Evolutionary conservation across 2,888 invertebrate genomes (phyloP).

Genomic region (Notodonta ziczac): DNA sequence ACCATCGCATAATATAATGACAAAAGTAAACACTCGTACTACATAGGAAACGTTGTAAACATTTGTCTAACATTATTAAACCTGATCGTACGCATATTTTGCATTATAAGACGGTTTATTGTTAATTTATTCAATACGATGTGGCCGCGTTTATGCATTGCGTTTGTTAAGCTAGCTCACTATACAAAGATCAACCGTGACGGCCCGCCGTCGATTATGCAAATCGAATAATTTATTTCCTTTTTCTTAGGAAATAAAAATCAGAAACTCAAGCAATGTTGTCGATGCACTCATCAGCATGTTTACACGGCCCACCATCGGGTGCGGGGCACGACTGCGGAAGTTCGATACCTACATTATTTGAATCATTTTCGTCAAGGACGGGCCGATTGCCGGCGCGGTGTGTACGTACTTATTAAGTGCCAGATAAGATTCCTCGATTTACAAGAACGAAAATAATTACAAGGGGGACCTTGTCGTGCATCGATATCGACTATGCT

Average conservation of each 20-base stretch:
- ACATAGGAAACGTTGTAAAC: slow-evolving; percentile 45
- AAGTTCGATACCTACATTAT: slow-evolving; percentile 54
- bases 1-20: slow-evolving; percentile 44
- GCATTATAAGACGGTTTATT: slow-evolving; percentile 59
- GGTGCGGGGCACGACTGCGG: slow-evolving; percentile 67
- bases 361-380: slow-evolving; percentile 63
- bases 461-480: slow-evolving; percentile 62
- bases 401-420: slow-evolving; percentile 54
- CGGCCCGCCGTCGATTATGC: slow-evolving; percentile 63
- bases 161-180: slow-evolving; percentile 51
- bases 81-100: slow-evolving; percentile 35
- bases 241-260: slow-evolving; percentile 62
- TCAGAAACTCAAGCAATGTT: slow-evolving; percentile 29
- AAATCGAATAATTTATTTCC: slow-evolving; percentile 71
- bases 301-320: slow-evolving; percentile 48
- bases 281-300: slow-evolving; percentile 58
- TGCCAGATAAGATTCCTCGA: slow-evolving; percentile 58
- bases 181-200: slow-evolving; percentile 66
- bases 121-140: slow-evolving; percentile 62
- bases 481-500: slow-evolving; percentile 66
- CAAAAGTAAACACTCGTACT: slow-evolving; percentile 37
- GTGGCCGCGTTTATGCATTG: slow-evolving; percentile 46
- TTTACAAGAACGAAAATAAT: slow-evolving; percentile 59
- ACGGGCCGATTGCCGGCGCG: slow-evolving; percentile 44
- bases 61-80: slow-evolving; percentile 29